phyloP scores from a whole-genome alignment of 30 jellyfish, hydroid and myxozoan genomes.

The Pseudorhiza aurosa region DNA sequence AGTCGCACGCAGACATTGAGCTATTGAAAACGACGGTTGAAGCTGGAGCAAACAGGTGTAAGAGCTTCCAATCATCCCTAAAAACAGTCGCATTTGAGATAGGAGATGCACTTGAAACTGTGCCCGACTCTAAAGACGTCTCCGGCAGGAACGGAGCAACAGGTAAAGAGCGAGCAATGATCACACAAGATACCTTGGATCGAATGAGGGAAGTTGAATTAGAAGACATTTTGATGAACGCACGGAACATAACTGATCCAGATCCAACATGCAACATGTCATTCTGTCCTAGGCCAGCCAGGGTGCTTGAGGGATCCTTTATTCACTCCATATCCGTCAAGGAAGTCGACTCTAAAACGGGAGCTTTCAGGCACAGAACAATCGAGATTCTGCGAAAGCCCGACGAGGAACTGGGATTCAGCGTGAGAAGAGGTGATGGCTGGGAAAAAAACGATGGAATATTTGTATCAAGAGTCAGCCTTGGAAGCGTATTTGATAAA shows the following conservation, averaged over 20 bases:
- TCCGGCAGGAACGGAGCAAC: slow-evolving; percentile 7
- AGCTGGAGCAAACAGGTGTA: not conserved
- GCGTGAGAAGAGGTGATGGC: slow-evolving; percentile 95
- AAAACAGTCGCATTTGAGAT: slow-evolving; percentile 25
- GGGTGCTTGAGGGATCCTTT: slow-evolving; percentile 88
- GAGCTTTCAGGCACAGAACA: slow-evolving; percentile 88
- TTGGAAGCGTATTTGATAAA: slow-evolving; percentile 84
- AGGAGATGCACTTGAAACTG: slow-evolving; percentile 1
- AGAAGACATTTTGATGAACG: slow-evolving; percentile 87
- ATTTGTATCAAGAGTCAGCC: slow-evolving; percentile 74
- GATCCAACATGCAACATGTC: slow-evolving; percentile 86
- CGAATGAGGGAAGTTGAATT: slow-evolving; percentile 77
- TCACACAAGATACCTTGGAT: slow-evolving; percentile 88
- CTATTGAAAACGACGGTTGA: slow-evolving; percentile 6
- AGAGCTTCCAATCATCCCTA: slow-evolving; percentile 22
- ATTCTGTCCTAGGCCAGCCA: slow-evolving; percentile 86
- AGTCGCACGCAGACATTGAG: slow-evolving; percentile 64
- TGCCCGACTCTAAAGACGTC: not conserved
- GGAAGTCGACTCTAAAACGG: slow-evolving; percentile 82
- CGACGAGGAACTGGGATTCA: slow-evolving; percentile 90
- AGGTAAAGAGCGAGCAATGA: slow-evolving; percentile 12
- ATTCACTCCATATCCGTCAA: slow-evolving; percentile 75
- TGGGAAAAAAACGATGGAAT: slow-evolving; percentile 92
- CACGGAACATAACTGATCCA: slow-evolving; percentile 84
- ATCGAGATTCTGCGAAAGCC: slow-evolving; percentile 73